Evolutionary conservation across 2,888 invertebrate genomes (phyloP).

Genomic region (Selenia dentaria): DNA sequence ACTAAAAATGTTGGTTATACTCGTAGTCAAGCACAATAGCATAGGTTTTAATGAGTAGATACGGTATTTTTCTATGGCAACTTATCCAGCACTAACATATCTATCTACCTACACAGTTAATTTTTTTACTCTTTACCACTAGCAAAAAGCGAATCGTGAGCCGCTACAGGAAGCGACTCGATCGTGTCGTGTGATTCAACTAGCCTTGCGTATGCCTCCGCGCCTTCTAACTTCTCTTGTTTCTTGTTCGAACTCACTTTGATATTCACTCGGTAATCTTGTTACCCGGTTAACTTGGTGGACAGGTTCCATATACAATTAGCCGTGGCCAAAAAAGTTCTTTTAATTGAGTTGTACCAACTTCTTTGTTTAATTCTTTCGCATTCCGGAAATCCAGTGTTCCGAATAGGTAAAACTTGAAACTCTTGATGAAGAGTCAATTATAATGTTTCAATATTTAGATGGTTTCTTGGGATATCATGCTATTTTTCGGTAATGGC

Average conservation of each 20-base stretch:
- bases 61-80: too few species aligned
- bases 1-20: too few species aligned
- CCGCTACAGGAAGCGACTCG: conserved; percentile 35
- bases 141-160: conserved; percentile 38
- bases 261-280: conserved; percentile 71
- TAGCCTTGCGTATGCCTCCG: conserved; percentile 34
- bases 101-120: neutral
- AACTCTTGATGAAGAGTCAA: too few species aligned
- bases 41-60: too few species aligned
- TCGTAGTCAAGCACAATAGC: too few species aligned
- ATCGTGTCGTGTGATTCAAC: conserved; percentile 36
- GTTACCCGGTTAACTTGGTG: conserved; percentile 69
- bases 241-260: conserved; percentile 45
- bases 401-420: too few species aligned
- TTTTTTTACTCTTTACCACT: conserved; percentile 20
- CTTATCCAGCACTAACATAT: neutral
- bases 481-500: too few species aligned
- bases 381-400: conserved; percentile 4
- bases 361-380: conserved; percentile 13
- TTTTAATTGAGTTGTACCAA: conserved; percentile 43
- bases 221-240: conserved; percentile 47
- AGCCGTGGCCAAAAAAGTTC: conserved; percentile 55
- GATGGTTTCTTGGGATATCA: too few species aligned
- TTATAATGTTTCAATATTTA: too few species aligned
- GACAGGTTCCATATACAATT: conserved; percentile 74